Percentiles rank a stretch among this genome's conserved stretches.
Conservation (phyloP, 2,888 invertebrate genomes). For the Apodemia hepburni region DNA sequence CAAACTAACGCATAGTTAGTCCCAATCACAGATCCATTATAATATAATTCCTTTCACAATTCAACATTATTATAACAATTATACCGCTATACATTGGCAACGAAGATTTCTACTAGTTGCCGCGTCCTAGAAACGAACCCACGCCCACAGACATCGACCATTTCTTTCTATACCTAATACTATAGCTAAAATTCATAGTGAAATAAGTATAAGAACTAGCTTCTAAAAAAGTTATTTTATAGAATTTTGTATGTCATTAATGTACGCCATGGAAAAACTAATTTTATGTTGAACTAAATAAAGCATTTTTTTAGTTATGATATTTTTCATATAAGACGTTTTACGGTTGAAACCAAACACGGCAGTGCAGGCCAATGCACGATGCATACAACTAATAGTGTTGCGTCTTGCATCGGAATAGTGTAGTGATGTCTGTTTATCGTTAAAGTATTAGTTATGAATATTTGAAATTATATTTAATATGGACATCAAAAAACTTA, state of each 20-base stretch:
- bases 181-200: constrained; percentile 78
- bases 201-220: constrained; percentile 76
- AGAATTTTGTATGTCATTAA: constrained; percentile 16
- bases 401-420: constrained; percentile 48
- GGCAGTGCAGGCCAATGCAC: constrained; percentile 78
- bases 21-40: constrained; percentile 16
- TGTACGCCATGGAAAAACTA: constrained; percentile 22
- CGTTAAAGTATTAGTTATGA: constrained; percentile 29
- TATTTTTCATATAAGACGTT: constrained; percentile 40
- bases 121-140: constrained; percentile 71
- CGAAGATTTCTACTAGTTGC: constrained; percentile 71
- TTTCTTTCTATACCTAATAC: constrained; percentile 75
- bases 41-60: constrained; percentile 35
- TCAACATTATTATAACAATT: constrained; percentile 38
- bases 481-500: background rate
- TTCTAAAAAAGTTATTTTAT: constrained; percentile 57
- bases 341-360: constrained; percentile 39
- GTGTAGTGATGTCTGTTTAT: constrained; percentile 35
- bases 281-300: constrained; percentile 19
- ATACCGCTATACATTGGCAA: constrained; percentile 41
- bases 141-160: constrained; percentile 65
- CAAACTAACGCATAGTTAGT: constrained; percentile 9
- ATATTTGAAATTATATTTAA: constrained; percentile 1
- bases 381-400: constrained; percentile 79
- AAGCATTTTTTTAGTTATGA: constrained; percentile 31